Conservation (phyloP, 2,888 invertebrate genomes). For the Drosophila nigricruria region DNA sequence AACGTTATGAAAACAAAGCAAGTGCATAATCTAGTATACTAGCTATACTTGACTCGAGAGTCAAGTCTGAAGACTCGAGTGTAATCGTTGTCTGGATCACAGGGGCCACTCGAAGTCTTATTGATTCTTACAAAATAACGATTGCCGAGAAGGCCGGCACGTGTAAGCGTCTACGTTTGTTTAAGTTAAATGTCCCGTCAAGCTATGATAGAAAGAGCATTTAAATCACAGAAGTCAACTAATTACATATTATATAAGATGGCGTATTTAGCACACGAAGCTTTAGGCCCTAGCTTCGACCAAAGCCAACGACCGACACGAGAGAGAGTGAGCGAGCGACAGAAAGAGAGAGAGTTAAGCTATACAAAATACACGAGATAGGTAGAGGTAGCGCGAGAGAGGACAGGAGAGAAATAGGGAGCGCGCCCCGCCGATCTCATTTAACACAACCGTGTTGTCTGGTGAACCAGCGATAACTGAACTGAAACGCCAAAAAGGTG, state of each 20-base stretch:
- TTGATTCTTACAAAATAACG: constrained; percentile 8
- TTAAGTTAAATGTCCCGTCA: constrained; percentile 49
- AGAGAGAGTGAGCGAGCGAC: constrained; percentile 20
- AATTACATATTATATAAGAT: constrained; percentile 74
- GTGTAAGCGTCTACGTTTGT: not conserved
- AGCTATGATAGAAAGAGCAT: constrained; percentile 41
- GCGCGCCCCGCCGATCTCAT: constrained; percentile 32
- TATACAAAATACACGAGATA: constrained; percentile 15
- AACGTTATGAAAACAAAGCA: constrained; percentile 28
- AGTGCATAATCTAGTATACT: constrained; percentile 38
- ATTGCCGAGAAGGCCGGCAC: not conserved
- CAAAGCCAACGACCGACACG: constrained; percentile 54
- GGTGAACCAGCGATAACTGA: constrained; percentile 72
- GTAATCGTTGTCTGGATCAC: constrained; percentile 41
- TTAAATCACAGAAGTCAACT: constrained; percentile 43
- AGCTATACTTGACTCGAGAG: constrained; percentile 32
- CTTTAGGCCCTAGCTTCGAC: constrained; percentile 37
- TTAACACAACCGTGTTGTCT: constrained; percentile 66
- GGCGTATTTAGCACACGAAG: constrained; percentile 61
- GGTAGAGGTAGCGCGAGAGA: constrained; percentile 5
- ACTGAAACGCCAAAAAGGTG: constrained; percentile 65
- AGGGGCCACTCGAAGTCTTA: constrained; percentile 10
- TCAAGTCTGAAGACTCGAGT: constrained; percentile 14
- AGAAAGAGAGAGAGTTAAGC: constrained; percentile 26
- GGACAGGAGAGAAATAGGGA: constrained; percentile 17